Evolutionary conservation across 2,797 vertebrate species (phyloP).

Genomic region (Melanitta fusca): DNA sequence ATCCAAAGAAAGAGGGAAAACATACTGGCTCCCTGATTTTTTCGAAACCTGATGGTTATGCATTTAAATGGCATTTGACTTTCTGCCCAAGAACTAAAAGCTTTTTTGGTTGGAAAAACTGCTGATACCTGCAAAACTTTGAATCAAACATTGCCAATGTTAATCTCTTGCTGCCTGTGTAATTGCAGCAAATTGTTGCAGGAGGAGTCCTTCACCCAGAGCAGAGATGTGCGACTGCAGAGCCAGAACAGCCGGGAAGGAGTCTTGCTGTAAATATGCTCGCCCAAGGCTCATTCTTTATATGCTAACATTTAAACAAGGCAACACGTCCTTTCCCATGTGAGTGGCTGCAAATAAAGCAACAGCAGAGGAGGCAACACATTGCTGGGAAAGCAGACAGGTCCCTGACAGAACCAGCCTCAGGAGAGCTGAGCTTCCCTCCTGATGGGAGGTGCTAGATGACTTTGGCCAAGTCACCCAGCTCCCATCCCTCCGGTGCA

Average conservation of each 20-base stretch:
- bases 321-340: accelerated
- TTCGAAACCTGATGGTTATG: constrained; percentile 9
- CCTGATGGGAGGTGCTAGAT: not conserved
- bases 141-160: not conserved
- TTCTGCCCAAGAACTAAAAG: constrained; percentile 63
- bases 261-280: not conserved
- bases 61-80: constrained; percentile 58
- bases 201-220: not conserved
- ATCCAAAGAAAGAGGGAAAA: constrained; percentile 6
- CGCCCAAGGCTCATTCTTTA: accelerated
- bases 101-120: constrained; percentile 54
- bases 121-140: constrained; percentile 3
- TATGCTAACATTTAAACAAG: not conserved
- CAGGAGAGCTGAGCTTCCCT: not conserved
- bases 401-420: not conserved
- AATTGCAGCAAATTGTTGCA: not conserved
- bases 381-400: accelerated
- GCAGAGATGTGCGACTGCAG: not conserved
- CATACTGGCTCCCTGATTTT: not conserved
- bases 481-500: not conserved
- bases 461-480: not conserved
- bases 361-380: accelerated
- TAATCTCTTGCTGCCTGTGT: not conserved
- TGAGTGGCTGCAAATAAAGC: accelerated
- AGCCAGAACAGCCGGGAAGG: not conserved